These are phyloP conservation scores for Ornithoptera priamus DNA, from an alignment of 2,888 invertebrate genomes.

Conservation along the genomic window DNA sequence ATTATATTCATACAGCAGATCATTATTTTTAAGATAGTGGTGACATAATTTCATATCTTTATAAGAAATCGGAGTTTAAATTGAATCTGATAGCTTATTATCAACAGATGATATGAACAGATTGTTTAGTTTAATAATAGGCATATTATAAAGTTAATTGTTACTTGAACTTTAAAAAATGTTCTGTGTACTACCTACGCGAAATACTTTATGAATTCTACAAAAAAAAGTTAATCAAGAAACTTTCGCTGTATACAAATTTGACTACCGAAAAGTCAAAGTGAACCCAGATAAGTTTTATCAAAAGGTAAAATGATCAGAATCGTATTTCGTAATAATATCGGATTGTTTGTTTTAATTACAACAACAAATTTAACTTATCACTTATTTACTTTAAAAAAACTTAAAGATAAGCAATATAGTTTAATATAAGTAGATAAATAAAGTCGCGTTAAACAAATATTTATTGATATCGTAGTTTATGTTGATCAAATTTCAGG, in stretches of 20 bases:
- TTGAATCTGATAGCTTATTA: too few relatives aligned
- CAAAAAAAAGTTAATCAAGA: not conserved
- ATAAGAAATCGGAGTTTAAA: too few relatives aligned
- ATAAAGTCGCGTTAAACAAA: not conserved
- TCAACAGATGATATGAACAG: too few relatives aligned
- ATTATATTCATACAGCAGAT: too few relatives aligned
- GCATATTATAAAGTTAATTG: too few relatives aligned
- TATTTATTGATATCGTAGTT: not conserved
- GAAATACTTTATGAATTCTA: not conserved
- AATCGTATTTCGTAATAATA: conserved; percentile 14
- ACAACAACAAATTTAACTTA: not conserved
- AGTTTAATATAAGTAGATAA: not conserved
- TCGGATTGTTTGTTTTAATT: conserved; percentile 6
- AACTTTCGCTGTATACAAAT: conserved; percentile 7
- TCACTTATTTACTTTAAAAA: not conserved
- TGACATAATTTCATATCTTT: too few relatives aligned
- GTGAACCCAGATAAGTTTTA: conserved; percentile 12
- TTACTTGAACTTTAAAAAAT: too few relatives aligned
- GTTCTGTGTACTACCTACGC: not conserved
- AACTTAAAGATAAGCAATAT: not conserved
- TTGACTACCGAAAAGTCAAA: conserved; percentile 17
- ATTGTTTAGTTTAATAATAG: too few relatives aligned
- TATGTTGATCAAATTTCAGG: not conserved
- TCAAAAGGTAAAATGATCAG: conserved; percentile 7
- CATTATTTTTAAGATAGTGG: too few relatives aligned